Percentiles rank a stretch among this genome's conserved stretches.
phyloP scores from a whole-genome alignment of 2,888 invertebrate genomes.

The Athalia circularis region DNA sequence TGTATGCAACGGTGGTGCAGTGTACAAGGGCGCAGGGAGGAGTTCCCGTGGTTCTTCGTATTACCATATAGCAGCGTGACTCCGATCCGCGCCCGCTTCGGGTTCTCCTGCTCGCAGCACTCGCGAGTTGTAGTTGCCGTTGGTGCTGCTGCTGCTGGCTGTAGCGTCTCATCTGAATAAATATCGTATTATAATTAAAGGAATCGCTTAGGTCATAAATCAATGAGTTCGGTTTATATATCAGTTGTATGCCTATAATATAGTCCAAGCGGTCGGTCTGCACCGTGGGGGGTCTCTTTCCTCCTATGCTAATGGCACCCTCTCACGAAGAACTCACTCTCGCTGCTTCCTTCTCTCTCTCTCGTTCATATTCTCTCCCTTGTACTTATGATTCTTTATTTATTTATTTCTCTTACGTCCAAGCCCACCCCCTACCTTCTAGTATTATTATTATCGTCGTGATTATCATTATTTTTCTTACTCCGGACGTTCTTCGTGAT shows the following conservation, averaged over 20 bases:
- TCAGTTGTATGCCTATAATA: slow-evolving; percentile 68
- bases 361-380: not conserved
- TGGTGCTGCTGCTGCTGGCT: too few species aligned
- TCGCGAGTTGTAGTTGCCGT: slow-evolving; percentile 53
- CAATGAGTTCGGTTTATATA: slow-evolving; percentile 73
- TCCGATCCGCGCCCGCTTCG: slow-evolving; percentile 55
- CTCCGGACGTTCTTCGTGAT: too few species aligned
- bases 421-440: not conserved
- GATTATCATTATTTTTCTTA: not conserved
- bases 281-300: slow-evolving; percentile 69
- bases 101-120: slow-evolving; percentile 55
- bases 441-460: not conserved
- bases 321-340: slow-evolving; percentile 66
- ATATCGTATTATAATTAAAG: slow-evolving; percentile 75
- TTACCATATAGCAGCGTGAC: slow-evolving; percentile 73
- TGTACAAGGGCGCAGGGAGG: slow-evolving; percentile 47
- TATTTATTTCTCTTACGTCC: not conserved
- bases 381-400: too few species aligned
- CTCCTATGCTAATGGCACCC: slow-evolving; percentile 72
- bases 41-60: slow-evolving; percentile 49
- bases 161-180: slow-evolving; percentile 70
- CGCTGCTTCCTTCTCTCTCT: slow-evolving; percentile 21
- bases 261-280: slow-evolving; percentile 58
- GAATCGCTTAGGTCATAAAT: slow-evolving; percentile 72
- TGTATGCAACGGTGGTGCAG: slow-evolving; percentile 7